phyloP scores from a whole-genome alignment of 2,113 vertebrate species.

The Aegotheles bennettii region DNA sequence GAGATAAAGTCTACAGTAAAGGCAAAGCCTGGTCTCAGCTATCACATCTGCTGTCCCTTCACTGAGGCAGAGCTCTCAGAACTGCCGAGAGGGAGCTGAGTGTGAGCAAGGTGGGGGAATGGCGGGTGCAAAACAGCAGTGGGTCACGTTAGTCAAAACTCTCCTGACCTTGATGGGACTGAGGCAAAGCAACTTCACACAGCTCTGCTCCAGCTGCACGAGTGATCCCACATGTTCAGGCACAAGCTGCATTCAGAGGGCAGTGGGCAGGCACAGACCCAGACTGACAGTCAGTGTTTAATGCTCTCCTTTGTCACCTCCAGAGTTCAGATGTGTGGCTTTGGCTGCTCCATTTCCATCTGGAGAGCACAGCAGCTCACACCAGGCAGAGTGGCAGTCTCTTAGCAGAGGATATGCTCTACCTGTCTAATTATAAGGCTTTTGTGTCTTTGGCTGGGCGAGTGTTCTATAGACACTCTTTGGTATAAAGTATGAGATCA shows the following conservation, averaged over 20 bases:
- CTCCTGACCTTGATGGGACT: background rate
- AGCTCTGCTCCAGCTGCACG: background rate
- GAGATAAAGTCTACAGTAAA: background rate
- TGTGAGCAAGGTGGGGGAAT: background rate
- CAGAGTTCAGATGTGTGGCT: background rate
- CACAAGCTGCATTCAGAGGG: background rate
- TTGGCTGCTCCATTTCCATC: background rate
- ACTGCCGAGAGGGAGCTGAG: background rate
- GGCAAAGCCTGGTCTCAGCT: background rate
- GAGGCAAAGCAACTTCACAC: background rate
- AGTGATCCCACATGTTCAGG: fast-evolving
- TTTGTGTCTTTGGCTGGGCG: background rate
- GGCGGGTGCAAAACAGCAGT: fast-evolving
- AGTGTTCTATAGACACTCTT: background rate
- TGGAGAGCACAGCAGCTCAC: fast-evolving
- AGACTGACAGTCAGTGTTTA: fast-evolving
- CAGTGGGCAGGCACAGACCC: background rate
- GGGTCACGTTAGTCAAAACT: background rate
- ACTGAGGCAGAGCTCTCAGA: background rate
- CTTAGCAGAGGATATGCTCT: background rate
- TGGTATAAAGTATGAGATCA: background rate
- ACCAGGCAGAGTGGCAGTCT: background rate
- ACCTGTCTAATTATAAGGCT: background rate
- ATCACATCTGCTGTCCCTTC: background rate
- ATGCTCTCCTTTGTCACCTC: background rate